Evolutionary conservation across 2,113 vertebrate genomes (phyloP).

Genomic region (Meriones unguiculatus): DNA sequence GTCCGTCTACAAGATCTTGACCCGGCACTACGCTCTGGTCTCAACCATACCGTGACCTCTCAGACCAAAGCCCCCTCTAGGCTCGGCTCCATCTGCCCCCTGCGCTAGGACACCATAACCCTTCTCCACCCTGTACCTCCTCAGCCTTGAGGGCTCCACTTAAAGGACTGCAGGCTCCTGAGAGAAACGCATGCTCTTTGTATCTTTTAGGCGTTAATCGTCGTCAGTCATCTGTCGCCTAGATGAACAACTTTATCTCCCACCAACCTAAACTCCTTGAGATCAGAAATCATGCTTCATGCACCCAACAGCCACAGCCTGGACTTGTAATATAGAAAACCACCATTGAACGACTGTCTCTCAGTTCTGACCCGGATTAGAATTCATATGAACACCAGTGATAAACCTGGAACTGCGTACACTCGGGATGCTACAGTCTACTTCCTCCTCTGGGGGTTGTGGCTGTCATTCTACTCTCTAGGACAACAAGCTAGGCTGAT

Average conservation of each 20-base stretch:
- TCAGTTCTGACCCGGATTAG: constrained; percentile 3
- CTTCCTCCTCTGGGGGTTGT: neutral
- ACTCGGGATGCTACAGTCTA: neutral
- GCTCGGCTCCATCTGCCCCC: neutral
- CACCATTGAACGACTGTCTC: neutral
- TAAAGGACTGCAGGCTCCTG: neutral
- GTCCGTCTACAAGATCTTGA: neutral
- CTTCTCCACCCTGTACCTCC: neutral
- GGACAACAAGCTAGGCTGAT: neutral
- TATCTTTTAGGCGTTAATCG: neutral
- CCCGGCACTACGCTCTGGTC: neutral
- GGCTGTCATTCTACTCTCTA: neutral
- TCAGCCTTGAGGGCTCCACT: neutral
- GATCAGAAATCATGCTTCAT: neutral
- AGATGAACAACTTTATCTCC: neutral
- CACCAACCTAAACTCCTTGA: neutral
- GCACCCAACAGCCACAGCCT: neutral
- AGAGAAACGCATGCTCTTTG: neutral
- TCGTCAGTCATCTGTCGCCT: neutral
- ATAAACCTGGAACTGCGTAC: neutral
- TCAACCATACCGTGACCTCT: neutral
- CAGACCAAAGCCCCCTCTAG: neutral
- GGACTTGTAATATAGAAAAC: neutral
- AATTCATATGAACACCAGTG: neutral
- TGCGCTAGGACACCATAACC: no score